Percentiles rank a stretch among this genome's conserved stretches.
Evolutionary conservation across 1,140 invertebrate species (phyloP).

Genomic region (Chelonus insularis): DNA sequence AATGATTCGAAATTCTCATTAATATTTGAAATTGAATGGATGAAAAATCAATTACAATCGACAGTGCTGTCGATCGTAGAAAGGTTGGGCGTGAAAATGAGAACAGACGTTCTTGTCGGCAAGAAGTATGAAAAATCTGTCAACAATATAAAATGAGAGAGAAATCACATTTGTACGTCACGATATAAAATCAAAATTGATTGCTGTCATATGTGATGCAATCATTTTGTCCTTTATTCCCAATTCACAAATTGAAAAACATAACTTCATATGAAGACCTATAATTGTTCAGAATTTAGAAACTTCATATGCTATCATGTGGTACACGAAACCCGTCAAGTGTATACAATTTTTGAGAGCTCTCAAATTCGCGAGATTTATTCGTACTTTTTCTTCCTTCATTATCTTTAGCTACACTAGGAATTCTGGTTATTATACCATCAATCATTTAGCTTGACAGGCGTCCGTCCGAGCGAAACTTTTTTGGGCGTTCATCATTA

Average conservation of each 20-base stretch:
- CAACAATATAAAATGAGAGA: not conserved
- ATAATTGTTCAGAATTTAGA: no score
- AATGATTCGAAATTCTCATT: no score
- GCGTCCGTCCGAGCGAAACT: slow-evolving; percentile 3
- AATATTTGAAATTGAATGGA: no score
- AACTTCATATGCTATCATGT: no score
- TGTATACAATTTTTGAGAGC: no score
- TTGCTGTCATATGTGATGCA: not conserved
- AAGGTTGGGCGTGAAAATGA: not conserved
- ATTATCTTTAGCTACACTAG: not conserved
- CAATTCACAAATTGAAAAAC: no score
- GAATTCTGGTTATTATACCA: slow-evolving; percentile 1
- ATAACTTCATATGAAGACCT: no score
- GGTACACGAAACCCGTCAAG: no score
- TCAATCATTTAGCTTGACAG: slow-evolving; percentile 15
- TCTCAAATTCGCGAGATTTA: no score
- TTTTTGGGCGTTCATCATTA: slow-evolving; percentile 21
- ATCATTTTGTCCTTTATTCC: no score
- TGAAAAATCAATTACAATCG: not conserved
- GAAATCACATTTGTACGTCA: not conserved
- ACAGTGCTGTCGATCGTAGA: not conserved
- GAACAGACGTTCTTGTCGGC: not conserved
- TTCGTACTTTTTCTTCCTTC: no score
- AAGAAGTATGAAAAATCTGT: not conserved
- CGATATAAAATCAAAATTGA: not conserved